Evolutionary conservation across 2,888 invertebrate species (phyloP), one percentile per base, ranked within the genome.

Genomic region (Gastrophysa polygoni): DNA sequence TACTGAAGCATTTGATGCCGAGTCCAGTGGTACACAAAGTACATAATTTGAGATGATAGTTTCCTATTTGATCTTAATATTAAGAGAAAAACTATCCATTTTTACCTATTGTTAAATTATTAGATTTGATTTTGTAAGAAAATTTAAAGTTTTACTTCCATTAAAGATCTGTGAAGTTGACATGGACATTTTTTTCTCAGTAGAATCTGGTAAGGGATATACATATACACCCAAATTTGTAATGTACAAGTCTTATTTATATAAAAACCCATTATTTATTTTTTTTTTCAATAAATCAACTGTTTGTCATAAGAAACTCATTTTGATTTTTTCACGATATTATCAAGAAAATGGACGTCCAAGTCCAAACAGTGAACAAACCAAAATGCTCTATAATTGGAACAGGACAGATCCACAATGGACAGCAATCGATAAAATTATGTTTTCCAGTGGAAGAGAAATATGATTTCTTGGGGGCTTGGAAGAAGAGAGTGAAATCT

Each of bases 1-100:
- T 84, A 61, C 75, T 84, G 62, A 80, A 81, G 68, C 77, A 82
- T 73, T 73, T 84, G 58, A 76, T 80, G 78, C 71, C 81, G 72
- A 72, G 75, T 73, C 66, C 75, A 14, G 54, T 69, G 49, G 69
- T 68, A 21, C 76, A 73, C 18, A 77, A 76, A 67, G 66, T 74
- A 54, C 73, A 69, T 46, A 71, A 71, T 66, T 64, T 74, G 57
- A 71, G 74, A 60, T 74, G 50, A 57, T 59, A 46, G 14, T 18
- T 46, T 28, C 17, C 10, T 8, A 58, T 10, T 21, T 8, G 1
- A 50, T 17, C 18, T 6, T 51, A 51, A 29, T 43, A 1, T 29
- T 58, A 51, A 52, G 52, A 16, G 46, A 46, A 34, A 58, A 58
- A 58, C 43, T 58, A 54, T 32, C 38, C 29, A 18, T 59, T 59